Evolutionary conservation across 2,797 vertebrate genomes (phyloP).

Genomic region (Phataginus tetradactyla): DNA sequence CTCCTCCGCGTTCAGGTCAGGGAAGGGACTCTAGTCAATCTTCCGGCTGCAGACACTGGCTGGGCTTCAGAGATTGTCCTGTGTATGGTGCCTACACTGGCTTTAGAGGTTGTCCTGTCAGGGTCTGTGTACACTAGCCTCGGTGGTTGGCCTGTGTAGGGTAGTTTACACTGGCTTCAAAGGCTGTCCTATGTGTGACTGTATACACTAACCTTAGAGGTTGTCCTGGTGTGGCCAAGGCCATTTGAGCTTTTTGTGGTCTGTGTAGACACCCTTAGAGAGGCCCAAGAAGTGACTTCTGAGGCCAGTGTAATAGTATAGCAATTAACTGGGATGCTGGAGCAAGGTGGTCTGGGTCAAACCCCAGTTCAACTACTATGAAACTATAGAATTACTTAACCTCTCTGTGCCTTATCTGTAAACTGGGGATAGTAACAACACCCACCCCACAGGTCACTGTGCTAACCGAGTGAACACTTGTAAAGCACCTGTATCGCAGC

Average conservation of each 20-base stretch:
- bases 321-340: background rate
- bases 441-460: background rate
- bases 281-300: background rate
- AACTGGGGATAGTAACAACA: background rate
- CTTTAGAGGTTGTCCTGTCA: background rate
- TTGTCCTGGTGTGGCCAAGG: background rate
- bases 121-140: background rate
- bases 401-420: background rate
- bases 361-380: background rate
- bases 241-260: background rate
- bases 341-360: background rate
- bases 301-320: background rate
- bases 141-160: background rate
- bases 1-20: background rate
- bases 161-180: background rate
- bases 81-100: background rate
- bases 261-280: background rate
- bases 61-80: background rate
- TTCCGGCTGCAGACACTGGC: background rate
- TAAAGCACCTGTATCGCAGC: accelerated
- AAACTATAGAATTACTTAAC: background rate
- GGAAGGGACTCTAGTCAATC: background rate
- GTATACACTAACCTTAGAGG: background rate
- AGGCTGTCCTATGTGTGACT: background rate
- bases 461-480: background rate